Conservation (phyloP, 2,797 vertebrate genomes). For the Danio aesculapii region DNA sequence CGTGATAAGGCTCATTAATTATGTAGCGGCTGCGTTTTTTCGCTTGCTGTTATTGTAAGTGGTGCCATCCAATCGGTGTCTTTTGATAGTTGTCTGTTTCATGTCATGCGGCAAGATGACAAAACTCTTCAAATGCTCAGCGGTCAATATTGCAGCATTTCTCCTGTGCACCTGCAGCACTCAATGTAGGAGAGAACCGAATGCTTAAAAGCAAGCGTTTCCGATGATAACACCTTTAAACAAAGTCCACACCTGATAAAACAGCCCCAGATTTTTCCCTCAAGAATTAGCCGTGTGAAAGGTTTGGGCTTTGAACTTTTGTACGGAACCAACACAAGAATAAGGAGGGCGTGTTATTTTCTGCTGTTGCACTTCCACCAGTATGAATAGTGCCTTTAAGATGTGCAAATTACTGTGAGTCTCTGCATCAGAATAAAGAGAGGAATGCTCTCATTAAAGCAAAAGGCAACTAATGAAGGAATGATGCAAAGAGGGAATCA, state of each 20-base stretch:
- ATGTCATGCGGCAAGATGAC: background rate
- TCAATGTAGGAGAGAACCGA: background rate
- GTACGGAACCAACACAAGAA: background rate
- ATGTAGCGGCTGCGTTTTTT: slow-evolving; percentile 23
- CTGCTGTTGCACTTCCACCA: slow-evolving; percentile 21
- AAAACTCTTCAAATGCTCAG: background rate
- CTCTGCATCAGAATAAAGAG: slow-evolving; percentile 31
- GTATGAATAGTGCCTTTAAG: slow-evolving; percentile 26
- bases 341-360: slow-evolving; percentile 36
- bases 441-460: slow-evolving; percentile 51
- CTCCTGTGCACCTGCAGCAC: slow-evolving; percentile 1
- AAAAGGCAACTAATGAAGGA: slow-evolving; percentile 49
- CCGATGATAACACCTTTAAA: slow-evolving; percentile 27
- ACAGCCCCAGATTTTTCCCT: slow-evolving; percentile 3
- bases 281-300: slow-evolving; percentile 18
- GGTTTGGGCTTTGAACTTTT: slow-evolving; percentile 4
- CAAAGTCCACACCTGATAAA: slow-evolving; percentile 27
- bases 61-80: background rate
- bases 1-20: slow-evolving; percentile 37
- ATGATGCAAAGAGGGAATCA: slow-evolving; percentile 44
- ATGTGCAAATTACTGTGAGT: slow-evolving; percentile 53
- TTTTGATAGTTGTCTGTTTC: slow-evolving; percentile 37
- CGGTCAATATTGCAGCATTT: slow-evolving; percentile 19
- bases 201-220: slow-evolving; percentile 26
- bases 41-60: background rate